These are phyloP conservation scores for Phyllotreta striolata DNA, from an alignment of 2,888 invertebrate genomes.

Conservation along the genomic window DNA sequence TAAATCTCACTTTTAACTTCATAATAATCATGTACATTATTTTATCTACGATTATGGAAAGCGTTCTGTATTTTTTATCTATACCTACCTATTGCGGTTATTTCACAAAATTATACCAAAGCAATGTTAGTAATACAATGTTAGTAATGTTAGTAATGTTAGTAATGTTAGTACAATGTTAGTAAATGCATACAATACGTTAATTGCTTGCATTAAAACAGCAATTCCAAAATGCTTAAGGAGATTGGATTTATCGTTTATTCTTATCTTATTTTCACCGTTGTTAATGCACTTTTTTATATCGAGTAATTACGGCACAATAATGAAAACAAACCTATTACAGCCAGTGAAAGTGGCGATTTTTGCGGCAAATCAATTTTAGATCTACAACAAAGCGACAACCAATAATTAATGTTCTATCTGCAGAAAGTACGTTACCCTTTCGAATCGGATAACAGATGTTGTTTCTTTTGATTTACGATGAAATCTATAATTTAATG, in stretches of 20 bases:
- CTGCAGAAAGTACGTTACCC: slow-evolving; percentile 9
- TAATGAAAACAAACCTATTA: slow-evolving; percentile 16
- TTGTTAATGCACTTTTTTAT: too few species aligned
- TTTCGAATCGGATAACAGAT: slow-evolving; percentile 8
- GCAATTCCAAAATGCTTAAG: too few species aligned
- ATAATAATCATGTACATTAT: background rate
- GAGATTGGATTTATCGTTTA: too few species aligned
- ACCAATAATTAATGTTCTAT: slow-evolving; percentile 8
- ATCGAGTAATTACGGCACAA: background rate
- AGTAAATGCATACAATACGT: too few species aligned
- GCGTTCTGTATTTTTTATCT: background rate
- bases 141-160: too few species aligned
- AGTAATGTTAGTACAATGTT: too few species aligned
- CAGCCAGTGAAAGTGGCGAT: slow-evolving; percentile 21
- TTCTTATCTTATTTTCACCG: too few species aligned
- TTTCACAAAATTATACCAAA: background rate
- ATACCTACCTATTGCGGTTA: background rate
- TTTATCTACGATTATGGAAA: background rate
- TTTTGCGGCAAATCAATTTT: slow-evolving; percentile 23
- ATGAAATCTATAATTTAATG: slow-evolving; percentile 7
- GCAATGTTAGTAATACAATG: too few species aligned
- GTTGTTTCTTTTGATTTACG: slow-evolving; percentile 5
- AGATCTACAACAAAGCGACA: slow-evolving; percentile 9
- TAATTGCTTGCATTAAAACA: too few species aligned
- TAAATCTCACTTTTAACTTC: too few species aligned